Evolutionary conservation across 2,888 invertebrate genomes (phyloP).

Genomic region (Mimumesa dahlbomi): DNA sequence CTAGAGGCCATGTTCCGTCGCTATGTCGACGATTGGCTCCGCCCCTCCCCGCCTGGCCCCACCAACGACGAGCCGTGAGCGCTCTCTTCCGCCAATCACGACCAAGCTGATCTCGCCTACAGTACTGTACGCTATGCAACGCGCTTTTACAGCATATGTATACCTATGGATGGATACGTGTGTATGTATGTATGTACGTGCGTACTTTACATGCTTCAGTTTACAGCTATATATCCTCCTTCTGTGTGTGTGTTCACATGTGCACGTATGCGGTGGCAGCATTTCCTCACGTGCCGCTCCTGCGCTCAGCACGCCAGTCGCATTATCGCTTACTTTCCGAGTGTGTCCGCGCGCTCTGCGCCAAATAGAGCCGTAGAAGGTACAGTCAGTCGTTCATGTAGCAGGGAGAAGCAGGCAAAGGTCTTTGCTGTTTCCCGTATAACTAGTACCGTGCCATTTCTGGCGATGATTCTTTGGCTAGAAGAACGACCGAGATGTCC

Average conservation of each 20-base stretch:
- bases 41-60: constrained; percentile 52
- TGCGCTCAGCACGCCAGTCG: constrained; percentile 49
- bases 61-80: constrained; percentile 28
- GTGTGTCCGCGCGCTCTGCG: constrained; percentile 30
- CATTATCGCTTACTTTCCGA: constrained; percentile 53
- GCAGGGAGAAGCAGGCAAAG: constrained; percentile 1
- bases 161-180: background rate
- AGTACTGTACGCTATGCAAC: constrained; percentile 29
- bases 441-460: constrained; percentile 1
- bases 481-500: too few species aligned
- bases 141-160: constrained; percentile 4
- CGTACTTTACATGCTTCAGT: background rate
- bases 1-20: constrained; percentile 73
- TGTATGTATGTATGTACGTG: background rate
- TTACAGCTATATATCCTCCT: constrained; percentile 12
- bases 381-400: constrained; percentile 27
- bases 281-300: constrained; percentile 55
- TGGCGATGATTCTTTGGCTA: background rate
- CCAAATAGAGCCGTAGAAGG: constrained; percentile 36
- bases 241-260: constrained; percentile 5
- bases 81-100: constrained; percentile 43
- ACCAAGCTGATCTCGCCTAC: constrained; percentile 38
- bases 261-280: constrained; percentile 37
- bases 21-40: constrained; percentile 62
- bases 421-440: constrained; percentile 1